Conservation (phyloP, 2,113 vertebrate genomes). For the Empidonax alnorum region DNA sequence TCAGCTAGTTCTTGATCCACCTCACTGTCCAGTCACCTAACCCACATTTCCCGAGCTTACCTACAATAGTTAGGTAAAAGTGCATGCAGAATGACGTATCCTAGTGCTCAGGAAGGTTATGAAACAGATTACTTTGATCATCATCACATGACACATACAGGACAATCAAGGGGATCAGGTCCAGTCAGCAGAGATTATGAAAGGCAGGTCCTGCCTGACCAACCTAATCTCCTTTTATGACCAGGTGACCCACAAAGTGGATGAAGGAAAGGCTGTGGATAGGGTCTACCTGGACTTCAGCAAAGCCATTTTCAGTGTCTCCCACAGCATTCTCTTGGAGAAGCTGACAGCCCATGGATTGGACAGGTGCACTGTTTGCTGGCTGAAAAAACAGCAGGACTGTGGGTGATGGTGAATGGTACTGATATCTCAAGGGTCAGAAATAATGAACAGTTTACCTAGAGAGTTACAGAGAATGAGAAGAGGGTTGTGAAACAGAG, state of each 20-base stretch:
- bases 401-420: not conserved
- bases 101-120: not conserved
- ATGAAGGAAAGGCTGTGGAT: not conserved
- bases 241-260: rapidly evolving
- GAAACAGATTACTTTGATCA: not conserved
- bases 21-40: not conserved
- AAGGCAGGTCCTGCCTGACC: not conserved
- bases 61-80: not conserved
- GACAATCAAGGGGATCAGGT: not conserved
- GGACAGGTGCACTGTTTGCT: not conserved
- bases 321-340: not conserved
- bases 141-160: not conserved
- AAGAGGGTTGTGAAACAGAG: not conserved
- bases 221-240: not conserved
- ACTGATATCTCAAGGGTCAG: not conserved
- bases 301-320: not conserved
- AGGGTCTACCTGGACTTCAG: not conserved
- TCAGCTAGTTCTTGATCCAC: not conserved
- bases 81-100: not conserved
- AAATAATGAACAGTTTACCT: not conserved
- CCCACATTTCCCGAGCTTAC: not conserved
- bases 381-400: not conserved
- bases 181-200: not conserved
- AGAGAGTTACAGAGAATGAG: not conserved
- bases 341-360: not conserved